Evolutionary conservation across 2,113 vertebrate species (phyloP), one percentile per base, ranked within the genome.

Genomic region (Henicopernis longicauda): DNA sequence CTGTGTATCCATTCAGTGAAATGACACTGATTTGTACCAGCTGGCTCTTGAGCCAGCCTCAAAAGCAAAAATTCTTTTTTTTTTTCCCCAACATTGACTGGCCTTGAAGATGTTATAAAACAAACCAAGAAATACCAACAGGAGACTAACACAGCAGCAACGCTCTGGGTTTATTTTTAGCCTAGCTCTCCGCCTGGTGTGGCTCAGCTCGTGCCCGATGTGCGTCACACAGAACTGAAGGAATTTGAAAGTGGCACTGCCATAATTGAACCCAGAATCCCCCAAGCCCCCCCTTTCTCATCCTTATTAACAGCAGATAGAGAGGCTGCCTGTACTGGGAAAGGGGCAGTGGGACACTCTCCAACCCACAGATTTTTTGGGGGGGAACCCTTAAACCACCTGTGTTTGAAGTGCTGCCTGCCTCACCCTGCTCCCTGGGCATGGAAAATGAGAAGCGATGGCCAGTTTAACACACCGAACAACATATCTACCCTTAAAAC

Each of bases 61-160:
- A 65, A 82, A 87, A 91, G 45, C 32, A 86, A 76, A 86, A 71
- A 34, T 25, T 31, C 26, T 26, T 7, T n/a, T 22, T 16, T 29
- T 2, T 69, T 26, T 13, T 7, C 7, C 27, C 6, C 34, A 16
- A 3, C n/a, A 38, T 63, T 89, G 15, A 38, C 42, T 52, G 44
- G 77, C 62, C 92, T 94, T 61, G 38, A 88, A 78, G 88, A 88
- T 38, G 20, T 54, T 59, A 38, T 49, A 70, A 66, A 93, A 45
- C 62, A 90, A 82, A 69, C 21, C 36, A 65, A 79, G 61, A 61
- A 40, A 22, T 88, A 61, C 49, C 70, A 87, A 71, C 11, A 12
- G 66, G 84, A 80, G 73, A 49, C 65, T 31, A 45, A 50, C 23
- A 42, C 54, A 65, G 71, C 78, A 85, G 78, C 3, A 4, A 50